A percentile compares a stretch with the other conserved stretches of the same genome.
phyloP scores from a whole-genome alignment of 2,113 vertebrate species.

The Orcinus orca region DNA sequence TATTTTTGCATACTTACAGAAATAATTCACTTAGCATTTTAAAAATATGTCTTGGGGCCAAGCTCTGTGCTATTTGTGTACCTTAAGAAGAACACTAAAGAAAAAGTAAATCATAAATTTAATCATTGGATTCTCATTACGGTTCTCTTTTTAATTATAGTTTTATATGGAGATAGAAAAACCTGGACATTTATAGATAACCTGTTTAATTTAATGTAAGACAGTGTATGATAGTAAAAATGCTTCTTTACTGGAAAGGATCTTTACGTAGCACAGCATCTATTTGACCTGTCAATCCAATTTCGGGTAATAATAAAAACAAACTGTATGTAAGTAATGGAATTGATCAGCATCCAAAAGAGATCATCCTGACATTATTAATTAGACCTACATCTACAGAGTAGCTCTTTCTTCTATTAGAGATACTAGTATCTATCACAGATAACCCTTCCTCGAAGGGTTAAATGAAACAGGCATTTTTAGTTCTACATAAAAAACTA shows the following conservation, averaged over 20 bases:
- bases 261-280: neutral
- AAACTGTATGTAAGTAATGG: neutral
- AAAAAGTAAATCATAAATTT: neutral
- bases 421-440: neutral
- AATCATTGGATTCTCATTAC: neutral
- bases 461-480: neutral
- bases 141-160: neutral
- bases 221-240: neutral
- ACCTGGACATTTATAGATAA: neutral
- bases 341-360: slow-evolving; percentile 17
- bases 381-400: neutral
- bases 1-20: neutral
- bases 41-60: neutral
- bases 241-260: neutral
- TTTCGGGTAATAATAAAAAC: neutral
- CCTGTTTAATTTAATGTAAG: neutral
- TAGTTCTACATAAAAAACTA: neutral
- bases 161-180: neutral
- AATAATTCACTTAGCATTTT: neutral
- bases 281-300: neutral
- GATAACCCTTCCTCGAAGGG: neutral
- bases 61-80: neutral
- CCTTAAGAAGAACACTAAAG: neutral
- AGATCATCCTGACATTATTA: neutral
- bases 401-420: neutral